These are phyloP conservation scores for Natrix natrix DNA, from an alignment of 2,797 vertebrate genomes.

Conservation along the genomic window DNA sequence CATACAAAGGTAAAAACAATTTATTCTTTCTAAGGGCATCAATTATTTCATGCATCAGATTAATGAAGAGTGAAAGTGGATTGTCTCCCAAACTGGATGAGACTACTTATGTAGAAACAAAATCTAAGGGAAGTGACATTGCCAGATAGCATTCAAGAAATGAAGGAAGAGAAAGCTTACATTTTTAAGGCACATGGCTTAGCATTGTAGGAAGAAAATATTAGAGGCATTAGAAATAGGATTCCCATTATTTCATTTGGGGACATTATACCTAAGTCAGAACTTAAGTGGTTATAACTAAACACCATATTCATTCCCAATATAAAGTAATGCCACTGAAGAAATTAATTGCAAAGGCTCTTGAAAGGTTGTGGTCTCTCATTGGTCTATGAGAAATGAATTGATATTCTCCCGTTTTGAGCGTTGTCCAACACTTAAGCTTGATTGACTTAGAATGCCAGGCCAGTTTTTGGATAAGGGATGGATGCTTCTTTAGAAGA, in stretches of 20 bases:
- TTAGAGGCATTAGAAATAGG: not conserved
- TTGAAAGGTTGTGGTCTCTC: slow-evolving; percentile 26
- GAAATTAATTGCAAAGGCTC: slow-evolving; percentile 28
- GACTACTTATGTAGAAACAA: slow-evolving; percentile 13
- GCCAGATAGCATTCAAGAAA: not conserved
- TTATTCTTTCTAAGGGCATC: not conserved
- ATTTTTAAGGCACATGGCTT: not conserved
- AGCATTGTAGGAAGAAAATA: not conserved
- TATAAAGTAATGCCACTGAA: slow-evolving; percentile 24
- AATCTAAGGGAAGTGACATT: not conserved
- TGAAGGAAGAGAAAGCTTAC: not conserved
- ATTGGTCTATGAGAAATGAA: slow-evolving; percentile 12
- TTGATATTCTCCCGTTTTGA: slow-evolving; percentile 12
- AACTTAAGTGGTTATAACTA: slow-evolving; percentile 14
- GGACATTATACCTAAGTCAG: slow-evolving; percentile 38
- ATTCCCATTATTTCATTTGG: not conserved
- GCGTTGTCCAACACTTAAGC: not conserved
- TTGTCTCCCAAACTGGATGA: slow-evolving; percentile 2
- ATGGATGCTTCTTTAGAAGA: not conserved
- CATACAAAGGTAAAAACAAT: not conserved
- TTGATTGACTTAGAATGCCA: not conserved
- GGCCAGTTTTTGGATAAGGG: not conserved
- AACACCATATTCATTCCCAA: slow-evolving; percentile 19
- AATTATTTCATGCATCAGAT: not conserved
- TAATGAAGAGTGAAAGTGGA: not conserved